Conservation (phyloP, 2,797 vertebrate species). For the Lophius americanus region DNA sequence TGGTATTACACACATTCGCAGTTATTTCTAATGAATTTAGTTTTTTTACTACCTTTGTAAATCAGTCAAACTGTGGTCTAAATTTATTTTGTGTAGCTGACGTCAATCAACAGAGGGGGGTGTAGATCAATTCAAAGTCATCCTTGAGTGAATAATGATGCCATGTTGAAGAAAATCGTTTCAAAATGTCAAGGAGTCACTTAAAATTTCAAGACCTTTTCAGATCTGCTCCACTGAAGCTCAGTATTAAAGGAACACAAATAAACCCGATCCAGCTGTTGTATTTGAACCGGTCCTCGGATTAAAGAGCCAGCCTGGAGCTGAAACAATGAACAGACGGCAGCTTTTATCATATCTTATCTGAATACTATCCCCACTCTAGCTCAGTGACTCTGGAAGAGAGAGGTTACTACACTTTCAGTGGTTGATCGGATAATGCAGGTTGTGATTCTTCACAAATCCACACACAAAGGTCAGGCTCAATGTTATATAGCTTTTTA, state of each 20-base stretch:
- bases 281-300: neutral
- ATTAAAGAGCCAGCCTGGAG: neutral
- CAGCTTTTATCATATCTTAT: neutral
- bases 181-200: slow-evolving; percentile 45
- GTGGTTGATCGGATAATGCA: neutral
- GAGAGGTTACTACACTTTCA: neutral
- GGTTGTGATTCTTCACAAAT: slow-evolving; percentile 25
- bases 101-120: slow-evolving; percentile 24
- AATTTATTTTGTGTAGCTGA: slow-evolving; percentile 1
- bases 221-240: slow-evolving; percentile 1
- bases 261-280: too few relatives aligned
- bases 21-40: too few relatives aligned
- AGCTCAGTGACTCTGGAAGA: neutral
- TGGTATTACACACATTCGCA: too few relatives aligned
- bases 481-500: neutral
- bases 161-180: neutral
- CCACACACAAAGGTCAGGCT: neutral
- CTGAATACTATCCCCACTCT: neutral
- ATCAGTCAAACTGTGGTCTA: neutral
- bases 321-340: slow-evolving; percentile 9
- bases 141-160: neutral
- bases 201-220: neutral
- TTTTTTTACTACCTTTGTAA: neutral
- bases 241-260: neutral
- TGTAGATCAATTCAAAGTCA: neutral